Conservation (phyloP, 2,888 invertebrate genomes). For the Aromia moschata region DNA sequence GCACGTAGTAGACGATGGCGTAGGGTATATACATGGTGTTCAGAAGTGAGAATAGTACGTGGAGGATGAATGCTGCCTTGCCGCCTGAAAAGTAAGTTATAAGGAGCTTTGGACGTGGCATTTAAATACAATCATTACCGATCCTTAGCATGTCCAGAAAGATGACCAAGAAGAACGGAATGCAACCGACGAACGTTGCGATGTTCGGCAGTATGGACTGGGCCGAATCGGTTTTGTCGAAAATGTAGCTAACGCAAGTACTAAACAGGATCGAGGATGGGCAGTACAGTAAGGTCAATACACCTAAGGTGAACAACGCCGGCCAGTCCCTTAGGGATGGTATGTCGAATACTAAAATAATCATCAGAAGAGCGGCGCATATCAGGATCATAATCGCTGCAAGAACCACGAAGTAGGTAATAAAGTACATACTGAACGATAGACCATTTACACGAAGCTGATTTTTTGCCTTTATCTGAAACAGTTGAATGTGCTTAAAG, state of each 20-base stretch:
- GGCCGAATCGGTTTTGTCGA: constrained; percentile 84
- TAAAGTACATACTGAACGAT: constrained; percentile 77
- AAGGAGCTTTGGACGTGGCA: neutral
- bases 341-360: constrained; percentile 76
- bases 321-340: constrained; percentile 76
- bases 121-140: constrained; percentile 63
- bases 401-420: constrained; percentile 78
- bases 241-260: constrained; percentile 80
- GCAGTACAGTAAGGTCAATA: constrained; percentile 75
- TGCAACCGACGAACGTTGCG: constrained; percentile 76
- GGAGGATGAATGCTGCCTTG: constrained; percentile 74
- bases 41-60: constrained; percentile 76
- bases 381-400: constrained; percentile 75
- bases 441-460: constrained; percentile 84
- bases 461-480: constrained; percentile 82
- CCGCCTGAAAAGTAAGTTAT: constrained; percentile 65
- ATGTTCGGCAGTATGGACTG: constrained; percentile 82
- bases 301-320: constrained; percentile 74
- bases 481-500: constrained; percentile 49
- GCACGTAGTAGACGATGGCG: constrained; percentile 83
- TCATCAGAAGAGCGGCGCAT: constrained; percentile 69
- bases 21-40: constrained; percentile 86
- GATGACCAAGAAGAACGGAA: constrained; percentile 79
- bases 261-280: constrained; percentile 80
- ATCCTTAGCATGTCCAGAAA: constrained; percentile 76